Base-by-base conservation (phyloP, 2,888 invertebrate species). In the Mimumesa dahlbomi region DNA sequence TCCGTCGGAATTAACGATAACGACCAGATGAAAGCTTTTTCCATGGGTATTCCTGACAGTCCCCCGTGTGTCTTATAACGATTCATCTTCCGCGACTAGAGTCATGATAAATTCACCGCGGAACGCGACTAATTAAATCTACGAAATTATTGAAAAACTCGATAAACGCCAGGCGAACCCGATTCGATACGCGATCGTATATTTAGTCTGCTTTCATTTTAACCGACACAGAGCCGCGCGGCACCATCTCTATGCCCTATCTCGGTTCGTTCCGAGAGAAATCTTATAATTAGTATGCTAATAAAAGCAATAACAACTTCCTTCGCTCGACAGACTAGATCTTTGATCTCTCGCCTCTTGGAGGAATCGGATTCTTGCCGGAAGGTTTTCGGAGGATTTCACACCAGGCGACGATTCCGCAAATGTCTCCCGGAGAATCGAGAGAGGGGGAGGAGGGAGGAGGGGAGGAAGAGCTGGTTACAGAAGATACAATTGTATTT, bases 401-500 rank as follows among this genome's bases (percentile, higher is more conserved):
- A 11, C 11, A 4, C 36, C 13, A 36, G 36, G 11, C 13, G 21
- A 21, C 2, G 45, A 6, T 18, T 38, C 36, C 45, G 49, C 62
- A 56, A 63, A 46, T 21, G 38, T 22, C 46, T 64, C n/a, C 38
- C 54, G 40, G 6, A 19, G 72, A 43, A 53, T 54, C 57, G 52
- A 16, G 31, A 46, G 16, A 46, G 7, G 14, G 25, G 25, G n/a
- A 13, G 9, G 29, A 38, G 14, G 40, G 22, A 22, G 21, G 14
- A 1, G n/a, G n/a, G n/a, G n/a, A n/a, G n/a, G n/a, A n/a, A 18
- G 16, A 48, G 56, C 64, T 63, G 71, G 34, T 38, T 43, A 29
- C 48, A 31, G 7, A 52, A 71, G 71, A 71, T 71, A 71, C 57
- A 43, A 70, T 71, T 70, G 70, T 71, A 49, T 49, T 49, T 29